Percentiles rank a stretch among this genome's conserved stretches.
These are phyloP conservation scores for Rhogogaster chlorosoma DNA, from an alignment of 2,888 invertebrate species.

Conservation along the genomic window DNA sequence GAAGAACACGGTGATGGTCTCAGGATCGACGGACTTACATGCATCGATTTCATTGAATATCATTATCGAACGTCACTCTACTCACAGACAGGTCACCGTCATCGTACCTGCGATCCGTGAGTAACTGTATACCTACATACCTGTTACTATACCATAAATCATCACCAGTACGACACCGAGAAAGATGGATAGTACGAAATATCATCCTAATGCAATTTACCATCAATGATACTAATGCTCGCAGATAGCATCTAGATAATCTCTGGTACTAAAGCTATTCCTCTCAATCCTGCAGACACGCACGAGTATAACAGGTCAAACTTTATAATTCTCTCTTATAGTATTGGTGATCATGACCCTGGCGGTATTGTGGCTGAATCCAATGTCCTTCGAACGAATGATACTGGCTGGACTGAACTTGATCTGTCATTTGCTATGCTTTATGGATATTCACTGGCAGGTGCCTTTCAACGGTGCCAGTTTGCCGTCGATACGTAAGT, in stretches of 20 bases:
- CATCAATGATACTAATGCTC: too few relatives aligned
- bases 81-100: constrained; percentile 80
- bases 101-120: constrained; percentile 80
- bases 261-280: too few relatives aligned
- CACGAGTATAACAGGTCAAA: background rate
- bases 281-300: too few relatives aligned
- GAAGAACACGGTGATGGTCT: constrained; percentile 77
- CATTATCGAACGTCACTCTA: constrained; percentile 81
- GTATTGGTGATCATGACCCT: constrained; percentile 82
- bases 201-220: too few relatives aligned
- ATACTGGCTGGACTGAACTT: constrained; percentile 81
- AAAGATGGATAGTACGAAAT: background rate
- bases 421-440: constrained; percentile 82
- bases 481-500: constrained; percentile 81
- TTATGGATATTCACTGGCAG: constrained; percentile 82
- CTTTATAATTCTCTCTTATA: constrained; percentile 57
- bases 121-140: constrained; percentile 36
- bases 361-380: constrained; percentile 80
- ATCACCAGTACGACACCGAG: background rate
- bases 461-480: constrained; percentile 82
- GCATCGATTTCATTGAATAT: constrained; percentile 82
- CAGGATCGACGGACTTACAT: constrained; percentile 80
- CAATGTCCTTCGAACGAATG: constrained; percentile 81
- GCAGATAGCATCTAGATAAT: too few relatives aligned
- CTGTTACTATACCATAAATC: background rate